Percentiles rank a stretch among this genome's conserved stretches.
phyloP scores from a whole-genome alignment of 1,140 invertebrate genomes.

The Diorhabda carinulata region DNA sequence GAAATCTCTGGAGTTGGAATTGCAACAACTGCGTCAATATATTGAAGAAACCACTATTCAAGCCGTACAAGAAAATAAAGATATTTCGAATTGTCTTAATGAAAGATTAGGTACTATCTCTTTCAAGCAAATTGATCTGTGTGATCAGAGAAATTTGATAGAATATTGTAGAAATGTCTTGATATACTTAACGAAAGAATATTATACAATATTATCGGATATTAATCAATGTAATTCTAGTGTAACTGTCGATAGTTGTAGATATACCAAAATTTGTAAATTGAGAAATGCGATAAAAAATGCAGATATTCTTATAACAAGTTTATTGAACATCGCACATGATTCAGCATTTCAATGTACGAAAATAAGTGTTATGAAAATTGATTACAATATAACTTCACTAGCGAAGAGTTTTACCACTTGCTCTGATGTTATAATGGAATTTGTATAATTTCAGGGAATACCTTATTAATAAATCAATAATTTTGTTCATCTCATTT shows the following conservation, averaged over 20 bases:
- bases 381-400: not conserved
- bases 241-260: no score
- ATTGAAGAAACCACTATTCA: not conserved
- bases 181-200: no score
- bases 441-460: not conserved
- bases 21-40: not conserved
- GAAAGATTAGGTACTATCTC: not conserved
- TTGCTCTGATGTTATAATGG: not conserved
- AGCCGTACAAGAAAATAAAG: not conserved
- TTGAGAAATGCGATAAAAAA: not conserved
- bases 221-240: no score
- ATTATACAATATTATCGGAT: no score
- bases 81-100: not conserved
- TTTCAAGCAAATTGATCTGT: no score
- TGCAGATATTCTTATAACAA: not conserved
- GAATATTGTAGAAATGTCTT: no score
- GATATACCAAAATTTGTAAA: not conserved
- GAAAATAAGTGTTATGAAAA: not conserved
- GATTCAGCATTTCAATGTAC: not conserved
- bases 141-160: no score
- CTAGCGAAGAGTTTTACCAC: not conserved
- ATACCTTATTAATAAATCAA: no score
- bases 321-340: not conserved
- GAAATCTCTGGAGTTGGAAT: not conserved
- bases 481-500: no score